Evolutionary conservation across 2,888 invertebrate species (phyloP), one percentile per base, ranked within the genome.

Genomic region (Pinctada fucata): DNA sequence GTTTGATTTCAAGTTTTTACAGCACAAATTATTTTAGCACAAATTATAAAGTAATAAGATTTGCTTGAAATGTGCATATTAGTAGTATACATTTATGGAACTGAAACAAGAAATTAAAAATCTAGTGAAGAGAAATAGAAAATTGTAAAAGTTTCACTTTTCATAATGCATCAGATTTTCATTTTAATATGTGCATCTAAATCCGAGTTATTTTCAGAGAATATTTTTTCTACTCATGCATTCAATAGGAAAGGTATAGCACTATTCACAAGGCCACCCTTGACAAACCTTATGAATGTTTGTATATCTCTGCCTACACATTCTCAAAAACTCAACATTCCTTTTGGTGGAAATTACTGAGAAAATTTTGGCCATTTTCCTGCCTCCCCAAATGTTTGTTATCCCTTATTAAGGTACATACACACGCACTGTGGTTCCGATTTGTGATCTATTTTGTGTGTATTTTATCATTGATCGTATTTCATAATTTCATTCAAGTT

Each of bases 271-370:
- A 58, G 58, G 13, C 6, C 6, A 58, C 6, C 13, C 13, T 58
- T 58, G 13, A 58, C 58, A 10, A 58, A 10, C 6, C 6, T 66
- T n/a, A 16, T n/a, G 6, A 73, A 49, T 73, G 73, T 73, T 47
- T 73, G n/a, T 73, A 73, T 63, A 50, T 73, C 47, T 73, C 73
- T 52, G 64, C 73, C 47, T 64, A 73, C 64, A 73, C 73, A 16
- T 73, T 73, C 49, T 10, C 58, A 10, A 13, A 58, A 58, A 58
- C 58, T 58, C 58, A 73, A 48, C 45, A 58, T 73, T 64, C 31
- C 63, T 45, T 48, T 48, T 52, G 65, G 48, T n/a, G 65, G 52
- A 47, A 63, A 31, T n/a, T 31, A 48, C 58, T 51, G 72, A 13
- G 48, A 10, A 73, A 73, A 73, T 64, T 52, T 65, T 73, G 73